Evolutionary conservation across 53 echinoderm and acorn worm species (phyloP), one percentile per base, ranked within the genome.

Genomic region (Zoroaster sp.): DNA sequence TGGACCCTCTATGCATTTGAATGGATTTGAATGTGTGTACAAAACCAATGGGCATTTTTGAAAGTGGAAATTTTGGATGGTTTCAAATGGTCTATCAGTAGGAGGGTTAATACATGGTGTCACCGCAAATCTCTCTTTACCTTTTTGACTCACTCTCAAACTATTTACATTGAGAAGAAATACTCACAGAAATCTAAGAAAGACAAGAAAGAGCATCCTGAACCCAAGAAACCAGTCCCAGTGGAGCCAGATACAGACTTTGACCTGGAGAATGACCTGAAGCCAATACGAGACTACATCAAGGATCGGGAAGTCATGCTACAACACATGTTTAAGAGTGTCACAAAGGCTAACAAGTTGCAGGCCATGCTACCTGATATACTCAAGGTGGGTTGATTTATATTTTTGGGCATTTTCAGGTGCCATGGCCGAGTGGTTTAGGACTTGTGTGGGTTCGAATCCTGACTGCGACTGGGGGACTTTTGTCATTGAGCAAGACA

Each of bases 271-370:
- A 93, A 91, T 20, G 92, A 94, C 3, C 35, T 94, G 54, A 90
- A 94, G 34, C 89, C 97, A 10, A 93, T 97, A 18, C 89, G 95
- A 21, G 89, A 87, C 65, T 97, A 94, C 78, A 89, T 96, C 63
- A 66, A 90, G 37, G 91, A 97, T 47, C 83, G 97, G 43, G 97
- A 97, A 28, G 83, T 92, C n/a, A 88, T 97, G 91, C 78, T 97
- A 71, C 66, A 91, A 15, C 92, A 97, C n/a, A 93, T 96, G 54
- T 95, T 97, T 46, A 86, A 91, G 40, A 73, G 93, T 46, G 83
- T 97, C 89, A 75, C 74, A 3, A 88, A 88, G 38, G 85, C 85
- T 15, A 80, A 93, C 30, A 96, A 94, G 77, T 90, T 97, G 28
- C 41, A 71, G 1, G 83, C 92, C 66, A 94, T 97, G 95, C 66